phyloP scores from a whole-genome alignment of 2,113 vertebrate species.

The Dromaius novaehollandiae region DNA sequence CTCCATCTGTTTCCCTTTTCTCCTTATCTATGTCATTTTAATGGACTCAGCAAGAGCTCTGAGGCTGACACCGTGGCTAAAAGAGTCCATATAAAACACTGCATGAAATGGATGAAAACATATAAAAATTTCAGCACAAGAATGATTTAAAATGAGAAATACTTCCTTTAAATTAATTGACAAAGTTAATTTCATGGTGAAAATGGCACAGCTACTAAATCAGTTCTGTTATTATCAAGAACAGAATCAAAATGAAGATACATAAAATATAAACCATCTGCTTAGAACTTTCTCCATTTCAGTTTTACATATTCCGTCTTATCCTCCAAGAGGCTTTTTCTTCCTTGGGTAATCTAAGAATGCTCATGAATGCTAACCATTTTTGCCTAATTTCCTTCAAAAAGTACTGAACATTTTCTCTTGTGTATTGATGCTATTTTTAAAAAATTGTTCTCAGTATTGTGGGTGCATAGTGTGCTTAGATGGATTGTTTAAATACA shows the following conservation, averaged over 20 bases:
- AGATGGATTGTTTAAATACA: not conserved
- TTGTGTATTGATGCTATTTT: not conserved
- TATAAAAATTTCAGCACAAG: not conserved
- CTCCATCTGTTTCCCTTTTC: slow-evolving; percentile 6
- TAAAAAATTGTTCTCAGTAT: not conserved
- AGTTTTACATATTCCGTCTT: not conserved
- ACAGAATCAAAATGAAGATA: not conserved
- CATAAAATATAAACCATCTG: not conserved
- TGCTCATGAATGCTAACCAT: not conserved
- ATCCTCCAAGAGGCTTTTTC: not conserved
- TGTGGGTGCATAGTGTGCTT: not conserved
- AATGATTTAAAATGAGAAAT: not conserved
- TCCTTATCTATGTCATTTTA: slow-evolving; percentile 4
- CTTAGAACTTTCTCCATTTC: not conserved
- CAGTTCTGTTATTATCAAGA: not conserved
- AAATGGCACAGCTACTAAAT: not conserved
- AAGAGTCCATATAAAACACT: not conserved
- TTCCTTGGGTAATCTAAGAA: not conserved
- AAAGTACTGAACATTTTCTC: not conserved
- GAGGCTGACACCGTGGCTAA: not conserved
- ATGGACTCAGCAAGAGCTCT: not conserved
- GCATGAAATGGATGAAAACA: not conserved
- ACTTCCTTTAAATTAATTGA: not conserved
- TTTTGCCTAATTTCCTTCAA: not conserved
- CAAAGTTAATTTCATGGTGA: not conserved